phyloP scores from a whole-genome alignment of 2,888 invertebrate species.

The Branchellion lobata region DNA sequence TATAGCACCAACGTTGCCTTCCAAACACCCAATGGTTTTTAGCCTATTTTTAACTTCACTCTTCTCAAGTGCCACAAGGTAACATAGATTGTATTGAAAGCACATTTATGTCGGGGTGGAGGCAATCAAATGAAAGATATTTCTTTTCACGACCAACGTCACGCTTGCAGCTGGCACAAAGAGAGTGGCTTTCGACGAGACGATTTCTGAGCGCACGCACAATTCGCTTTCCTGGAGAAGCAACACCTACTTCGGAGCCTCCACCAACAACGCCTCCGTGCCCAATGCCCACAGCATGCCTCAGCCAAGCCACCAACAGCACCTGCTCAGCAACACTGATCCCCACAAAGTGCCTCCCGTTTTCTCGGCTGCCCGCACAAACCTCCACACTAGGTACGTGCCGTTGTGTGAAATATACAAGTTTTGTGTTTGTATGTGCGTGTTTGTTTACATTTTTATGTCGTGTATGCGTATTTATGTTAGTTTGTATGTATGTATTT shows the following conservation, averaged over 20 bases:
- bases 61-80: too few relatives aligned
- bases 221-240: conserved; percentile 62
- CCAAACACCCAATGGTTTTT: conserved; percentile 58
- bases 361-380: conserved; percentile 62
- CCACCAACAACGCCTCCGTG: conserved; percentile 57
- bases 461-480: too few relatives aligned
- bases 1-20: conserved; percentile 71
- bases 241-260: conserved; percentile 60
- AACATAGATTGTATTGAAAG: too few relatives aligned
- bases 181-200: background rate
- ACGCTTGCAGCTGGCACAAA: too few relatives aligned
- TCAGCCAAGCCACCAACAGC: conserved; percentile 57
- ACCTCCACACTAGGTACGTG: conserved; percentile 71
- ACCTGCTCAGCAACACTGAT: conserved; percentile 59
- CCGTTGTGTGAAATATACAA: too few relatives aligned
- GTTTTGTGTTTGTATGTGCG: background rate
- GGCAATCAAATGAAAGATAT: too few relatives aligned
- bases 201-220: conserved; percentile 51
- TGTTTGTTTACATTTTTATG: background rate
- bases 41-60: conserved; percentile 60
- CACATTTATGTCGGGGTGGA: too few relatives aligned
- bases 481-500: too few relatives aligned
- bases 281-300: conserved; percentile 58
- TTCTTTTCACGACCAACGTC: too few relatives aligned
- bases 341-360: conserved; percentile 62